Base-by-base conservation (phyloP, 2,797 vertebrate genomes). In the Hippocampus kuda region DNA sequence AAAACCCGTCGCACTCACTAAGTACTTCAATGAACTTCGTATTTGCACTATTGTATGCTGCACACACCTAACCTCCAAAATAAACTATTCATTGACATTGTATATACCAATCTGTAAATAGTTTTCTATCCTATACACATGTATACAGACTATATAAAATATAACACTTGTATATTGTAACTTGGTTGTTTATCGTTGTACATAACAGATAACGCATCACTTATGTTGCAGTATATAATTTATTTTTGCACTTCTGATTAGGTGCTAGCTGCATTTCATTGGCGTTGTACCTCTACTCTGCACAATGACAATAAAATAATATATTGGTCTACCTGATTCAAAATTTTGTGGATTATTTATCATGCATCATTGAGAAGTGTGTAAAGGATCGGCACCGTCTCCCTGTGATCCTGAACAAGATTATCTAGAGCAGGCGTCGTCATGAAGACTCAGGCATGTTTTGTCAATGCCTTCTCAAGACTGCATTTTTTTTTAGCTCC, bases 241-340 rank as follows among this genome's bases (percentile, higher is more conserved):
- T 65, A 65, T 65, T 65, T 65, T 65, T 65, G 15, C 63, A 65
- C 63, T 48, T 48, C 42, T 48, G 42, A 27, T 20, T 48, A 26
- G 42, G 41, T 65, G 63, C 41, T n/a, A 65, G 63, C 63, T 65
- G 42, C 44, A 44, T 64, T 64, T n/a, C 41, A 64, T 42, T 64
- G 41, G 30, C 42, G 48, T 48, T 48, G 63, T 65, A 65, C 59
- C 59, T 60, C 27, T 34, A 60, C 59, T 65, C 63, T 65, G 44
- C 44, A 16, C 60, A 51, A 41, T 63, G 60, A 72, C 59, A 65
- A 65, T 65, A 65, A 65, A 65, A 65, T 8, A 24, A 42, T 63
- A 41, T 64, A 44, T 64, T 5, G 7, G 20, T 22, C 20, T 53
- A 46, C 13, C 13, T 46, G 44, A 46, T 46, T 46, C 13, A 1